These are phyloP conservation scores for Plusia festucae DNA, from an alignment of 2,888 invertebrate genomes.

Conservation along the genomic window DNA sequence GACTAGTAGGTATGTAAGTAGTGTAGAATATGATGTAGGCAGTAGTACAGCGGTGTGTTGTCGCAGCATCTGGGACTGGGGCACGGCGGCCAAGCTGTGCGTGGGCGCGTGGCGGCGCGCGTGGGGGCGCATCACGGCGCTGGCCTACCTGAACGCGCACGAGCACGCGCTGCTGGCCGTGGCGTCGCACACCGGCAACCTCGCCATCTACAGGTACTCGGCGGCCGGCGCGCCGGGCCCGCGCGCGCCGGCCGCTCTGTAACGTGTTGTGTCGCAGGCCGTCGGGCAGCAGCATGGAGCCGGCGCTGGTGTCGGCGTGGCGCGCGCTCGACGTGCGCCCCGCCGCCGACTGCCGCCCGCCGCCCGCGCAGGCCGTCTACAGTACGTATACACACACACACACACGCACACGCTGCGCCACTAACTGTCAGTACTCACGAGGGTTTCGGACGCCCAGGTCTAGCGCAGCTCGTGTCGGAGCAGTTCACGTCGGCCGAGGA, in stretches of 20 bases:
- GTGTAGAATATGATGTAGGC: no score
- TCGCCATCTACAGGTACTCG: slow-evolving; percentile 90
- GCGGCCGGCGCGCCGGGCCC: no score
- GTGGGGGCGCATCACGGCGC: slow-evolving; percentile 92
- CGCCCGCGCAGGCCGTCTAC: slow-evolving; percentile 82
- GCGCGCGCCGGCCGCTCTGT: no score
- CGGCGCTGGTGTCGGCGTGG: slow-evolving; percentile 92
- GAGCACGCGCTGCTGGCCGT: slow-evolving; percentile 93
- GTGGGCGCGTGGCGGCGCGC: slow-evolving; percentile 89
- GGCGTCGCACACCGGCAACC: slow-evolving; percentile 94
- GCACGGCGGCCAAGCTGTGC: slow-evolving; percentile 92
- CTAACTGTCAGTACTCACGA: slow-evolving; percentile 28
- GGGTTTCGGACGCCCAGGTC: slow-evolving; percentile 67
- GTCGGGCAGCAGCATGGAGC: slow-evolving; percentile 73
- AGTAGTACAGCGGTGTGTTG: background rate
- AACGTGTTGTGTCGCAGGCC: slow-evolving; percentile 60
- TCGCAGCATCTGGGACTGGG: slow-evolving; percentile 94
- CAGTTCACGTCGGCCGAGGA: slow-evolving; percentile 80
- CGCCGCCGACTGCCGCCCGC: slow-evolving; percentile 79
- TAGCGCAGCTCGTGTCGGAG: slow-evolving; percentile 84
- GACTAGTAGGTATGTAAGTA: no score
- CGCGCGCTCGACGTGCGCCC: slow-evolving; percentile 93
- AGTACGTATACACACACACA: slow-evolving; percentile 66
- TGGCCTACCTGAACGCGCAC: slow-evolving; percentile 96
- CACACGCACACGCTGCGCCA: background rate